A percentile compares a stretch with the other conserved stretches of the same genome.
Evolutionary conservation across 1,140 invertebrate species (phyloP).

Genomic region (Drosophila nikananu): DNA sequence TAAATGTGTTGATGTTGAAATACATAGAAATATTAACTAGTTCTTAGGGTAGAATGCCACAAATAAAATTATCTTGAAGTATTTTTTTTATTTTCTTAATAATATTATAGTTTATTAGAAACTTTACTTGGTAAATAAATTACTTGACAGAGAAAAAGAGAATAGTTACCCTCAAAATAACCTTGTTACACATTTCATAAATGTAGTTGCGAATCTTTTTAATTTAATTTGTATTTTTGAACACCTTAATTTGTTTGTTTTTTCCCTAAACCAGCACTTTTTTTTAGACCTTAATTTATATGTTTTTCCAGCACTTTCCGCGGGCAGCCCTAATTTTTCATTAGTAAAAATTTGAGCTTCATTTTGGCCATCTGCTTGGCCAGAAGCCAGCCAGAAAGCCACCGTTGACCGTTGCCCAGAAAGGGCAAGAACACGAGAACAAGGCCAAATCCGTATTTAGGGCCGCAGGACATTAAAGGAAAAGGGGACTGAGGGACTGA

Average conservation of each 20-base stretch:
- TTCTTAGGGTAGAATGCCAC: too few relatives aligned
- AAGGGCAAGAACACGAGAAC: constrained; percentile 28
- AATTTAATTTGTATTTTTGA: background rate
- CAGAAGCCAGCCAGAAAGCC: background rate
- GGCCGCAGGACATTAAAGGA: constrained; percentile 11
- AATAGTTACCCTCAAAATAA: background rate
- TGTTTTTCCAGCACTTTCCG: background rate
- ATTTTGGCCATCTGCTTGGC: background rate
- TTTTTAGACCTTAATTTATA: background rate
- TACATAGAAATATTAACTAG: too few relatives aligned
- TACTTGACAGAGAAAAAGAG: background rate
- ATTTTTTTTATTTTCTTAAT: too few relatives aligned
- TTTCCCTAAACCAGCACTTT: background rate
- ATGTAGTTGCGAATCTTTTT: too few relatives aligned
- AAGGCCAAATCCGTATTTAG: constrained; percentile 37
- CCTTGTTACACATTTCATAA: too few relatives aligned
- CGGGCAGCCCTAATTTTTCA: background rate
- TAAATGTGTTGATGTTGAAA: too few relatives aligned
- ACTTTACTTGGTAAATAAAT: background rate
- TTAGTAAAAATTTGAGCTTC: background rate
- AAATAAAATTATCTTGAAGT: too few relatives aligned
- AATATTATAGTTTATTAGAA: too few relatives aligned
- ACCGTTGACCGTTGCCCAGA: background rate
- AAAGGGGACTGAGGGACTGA: background rate
- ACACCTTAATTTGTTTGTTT: background rate